phyloP scores from a whole-genome alignment of 2,888 invertebrate genomes.

The Hirtodrosophila histrioides region DNA sequence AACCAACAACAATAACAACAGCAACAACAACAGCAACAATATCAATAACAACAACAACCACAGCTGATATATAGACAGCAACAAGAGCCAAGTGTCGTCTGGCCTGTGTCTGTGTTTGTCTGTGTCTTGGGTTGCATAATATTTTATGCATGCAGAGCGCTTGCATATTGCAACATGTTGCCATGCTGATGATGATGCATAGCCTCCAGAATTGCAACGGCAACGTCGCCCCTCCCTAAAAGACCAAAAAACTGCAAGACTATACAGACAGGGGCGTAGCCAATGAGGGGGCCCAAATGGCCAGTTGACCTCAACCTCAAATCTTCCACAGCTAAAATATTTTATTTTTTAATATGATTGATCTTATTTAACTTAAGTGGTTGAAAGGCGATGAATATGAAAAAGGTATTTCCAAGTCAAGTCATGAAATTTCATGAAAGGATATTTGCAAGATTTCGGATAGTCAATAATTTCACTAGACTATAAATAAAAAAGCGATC shows the following conservation, averaged over 20 bases:
- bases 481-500: no score
- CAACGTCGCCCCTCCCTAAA: conserved; percentile 64
- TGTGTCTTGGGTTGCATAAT: conserved; percentile 69
- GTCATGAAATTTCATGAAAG: no score
- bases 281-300: background rate
- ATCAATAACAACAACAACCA: conserved; percentile 5
- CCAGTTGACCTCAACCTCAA: no score
- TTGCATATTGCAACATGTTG: conserved; percentile 77
- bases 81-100: conserved; percentile 66
- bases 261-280: conserved; percentile 10
- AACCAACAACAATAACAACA: conserved; percentile 37
- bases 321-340: no score
- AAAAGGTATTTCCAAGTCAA: no score
- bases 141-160: conserved; percentile 75
- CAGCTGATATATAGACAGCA: conserved; percentile 30
- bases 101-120: conserved; percentile 50
- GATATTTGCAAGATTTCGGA: no score
- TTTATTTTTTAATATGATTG: no score
- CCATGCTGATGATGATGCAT: conserved; percentile 76
- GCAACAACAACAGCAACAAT: conserved; percentile 1
- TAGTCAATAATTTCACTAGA: no score
- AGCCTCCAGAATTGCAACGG: conserved; percentile 73
- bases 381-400: no score
- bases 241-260: conserved; percentile 20
- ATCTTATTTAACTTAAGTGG: no score